Evolutionary conservation across 2,888 invertebrate species (phyloP).

Genomic region (Cheilosia pagana): DNA sequence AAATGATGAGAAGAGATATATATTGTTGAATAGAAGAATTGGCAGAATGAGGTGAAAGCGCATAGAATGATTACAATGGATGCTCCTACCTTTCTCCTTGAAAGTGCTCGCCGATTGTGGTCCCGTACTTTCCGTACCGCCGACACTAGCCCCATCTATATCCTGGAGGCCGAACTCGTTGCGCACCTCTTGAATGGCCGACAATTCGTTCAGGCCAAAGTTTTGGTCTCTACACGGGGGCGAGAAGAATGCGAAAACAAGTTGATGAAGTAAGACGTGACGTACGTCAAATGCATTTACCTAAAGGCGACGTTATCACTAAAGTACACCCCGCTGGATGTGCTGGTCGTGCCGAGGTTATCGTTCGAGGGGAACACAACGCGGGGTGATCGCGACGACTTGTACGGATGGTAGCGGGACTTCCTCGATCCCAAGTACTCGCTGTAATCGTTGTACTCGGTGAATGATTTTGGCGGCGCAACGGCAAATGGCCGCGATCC

Average conservation of each 20-base stretch:
- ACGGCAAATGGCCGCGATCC: constrained; percentile 78
- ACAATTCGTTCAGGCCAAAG: constrained; percentile 86
- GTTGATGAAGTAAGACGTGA: constrained; percentile 28
- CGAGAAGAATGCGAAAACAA: constrained; percentile 35
- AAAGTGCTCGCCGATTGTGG: constrained; percentile 84
- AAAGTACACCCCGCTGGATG: constrained; percentile 81
- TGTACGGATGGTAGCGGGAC: constrained; percentile 82
- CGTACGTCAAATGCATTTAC: constrained; percentile 76
- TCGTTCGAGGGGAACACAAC: constrained; percentile 83
- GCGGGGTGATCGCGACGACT: constrained; percentile 82
- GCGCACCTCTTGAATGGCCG: constrained; percentile 84
- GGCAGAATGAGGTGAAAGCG: constrained; percentile 15
- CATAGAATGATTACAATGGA: constrained; percentile 35
- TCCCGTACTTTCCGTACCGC: constrained; percentile 78
- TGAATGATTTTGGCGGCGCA: constrained; percentile 82
- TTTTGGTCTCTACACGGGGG: constrained; percentile 85
- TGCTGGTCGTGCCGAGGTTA: constrained; percentile 81
- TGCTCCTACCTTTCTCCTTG: constrained; percentile 87
- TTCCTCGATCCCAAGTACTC: constrained; percentile 81
- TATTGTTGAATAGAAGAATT: constrained; percentile 11
- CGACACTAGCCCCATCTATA: constrained; percentile 82
- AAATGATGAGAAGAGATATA: constrained; percentile 12
- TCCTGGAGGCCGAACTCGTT: constrained; percentile 88
- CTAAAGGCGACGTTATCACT: constrained; percentile 83
- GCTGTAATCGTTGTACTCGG: constrained; percentile 81